Percentiles rank a stretch among this genome's conserved stretches.
Conservation (phyloP, 2,113 vertebrate genomes). For the Nipponia nippon region DNA sequence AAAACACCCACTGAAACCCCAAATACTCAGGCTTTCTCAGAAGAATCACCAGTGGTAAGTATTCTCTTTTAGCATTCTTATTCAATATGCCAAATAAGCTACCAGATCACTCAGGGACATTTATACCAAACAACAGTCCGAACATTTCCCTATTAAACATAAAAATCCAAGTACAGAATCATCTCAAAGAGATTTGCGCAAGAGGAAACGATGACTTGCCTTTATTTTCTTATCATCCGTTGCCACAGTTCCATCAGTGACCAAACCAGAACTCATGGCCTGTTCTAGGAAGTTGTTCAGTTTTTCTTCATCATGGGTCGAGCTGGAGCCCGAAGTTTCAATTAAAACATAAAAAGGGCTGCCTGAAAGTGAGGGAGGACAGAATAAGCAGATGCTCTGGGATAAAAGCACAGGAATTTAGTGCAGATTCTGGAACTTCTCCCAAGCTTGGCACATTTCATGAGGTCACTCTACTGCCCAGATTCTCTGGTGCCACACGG, state of each 20-base stretch:
- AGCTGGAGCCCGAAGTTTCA: slow-evolving; percentile 89
- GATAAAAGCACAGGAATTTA: neutral
- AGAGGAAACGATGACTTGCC: slow-evolving; percentile 54
- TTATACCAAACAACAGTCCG: neutral
- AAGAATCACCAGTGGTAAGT: neutral
- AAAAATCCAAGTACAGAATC: neutral
- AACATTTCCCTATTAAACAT: neutral
- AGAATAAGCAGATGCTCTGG: neutral
- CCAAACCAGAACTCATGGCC: slow-evolving; percentile 76
- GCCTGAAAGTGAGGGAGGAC: slow-evolving; percentile 66
- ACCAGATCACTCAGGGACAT: neutral
- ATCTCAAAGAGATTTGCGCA: neutral
- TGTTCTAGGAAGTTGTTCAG: slow-evolving; percentile 83
- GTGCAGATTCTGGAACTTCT: neutral
- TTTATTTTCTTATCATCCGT: slow-evolving; percentile 84
- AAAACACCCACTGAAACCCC: neutral
- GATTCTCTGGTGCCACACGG: neutral
- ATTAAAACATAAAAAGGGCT: slow-evolving; percentile 90
- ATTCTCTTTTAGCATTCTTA: neutral
- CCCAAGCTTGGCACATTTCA: neutral
- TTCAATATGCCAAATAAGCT: neutral
- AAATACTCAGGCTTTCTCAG: neutral
- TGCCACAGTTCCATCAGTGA: slow-evolving; percentile 86
- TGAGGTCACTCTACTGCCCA: neutral
- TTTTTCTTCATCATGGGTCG: slow-evolving; percentile 85